A percentile compares a stretch with the other conserved stretches of the same genome.
phyloP scores from a whole-genome alignment of 1,140 invertebrate genomes.

The Drosophila littoralis region DNA sequence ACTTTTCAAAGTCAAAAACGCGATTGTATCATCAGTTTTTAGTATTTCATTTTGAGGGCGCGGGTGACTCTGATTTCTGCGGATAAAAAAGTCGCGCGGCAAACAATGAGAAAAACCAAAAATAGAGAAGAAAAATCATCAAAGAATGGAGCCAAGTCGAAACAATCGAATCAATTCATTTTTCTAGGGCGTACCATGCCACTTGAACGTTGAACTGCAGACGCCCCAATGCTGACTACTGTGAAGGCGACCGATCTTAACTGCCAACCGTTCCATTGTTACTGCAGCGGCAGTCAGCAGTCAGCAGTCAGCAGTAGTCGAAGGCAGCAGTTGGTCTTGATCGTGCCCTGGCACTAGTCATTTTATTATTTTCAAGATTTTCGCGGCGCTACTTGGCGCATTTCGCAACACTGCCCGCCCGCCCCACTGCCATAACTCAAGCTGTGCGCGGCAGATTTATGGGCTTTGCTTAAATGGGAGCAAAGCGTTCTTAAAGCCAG shows the following conservation, averaged over 20 bases:
- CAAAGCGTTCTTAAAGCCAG: constrained; percentile 51
- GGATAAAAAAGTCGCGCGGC: constrained; percentile 52
- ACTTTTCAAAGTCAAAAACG: constrained; percentile 83
- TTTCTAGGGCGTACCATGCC: constrained; percentile 83
- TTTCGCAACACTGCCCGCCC: constrained; percentile 65
- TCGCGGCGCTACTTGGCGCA: constrained; percentile 49
- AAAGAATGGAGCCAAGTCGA: constrained; percentile 30
- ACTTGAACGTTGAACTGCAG: constrained; percentile 84
- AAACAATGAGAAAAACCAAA: constrained; percentile 51
- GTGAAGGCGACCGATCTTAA: constrained; percentile 57
- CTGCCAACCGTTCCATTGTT: constrained; percentile 61
- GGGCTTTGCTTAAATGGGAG: constrained; percentile 64
- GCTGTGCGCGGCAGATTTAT: constrained; percentile 69
- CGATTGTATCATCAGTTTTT: constrained; percentile 76
- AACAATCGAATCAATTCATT: constrained; percentile 84
- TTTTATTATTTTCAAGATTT: constrained; percentile 76
- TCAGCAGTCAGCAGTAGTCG: constrained; percentile 19
- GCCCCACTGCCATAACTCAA: constrained; percentile 58
- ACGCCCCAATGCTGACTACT: constrained; percentile 84
- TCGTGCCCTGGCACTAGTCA: constrained; percentile 77
- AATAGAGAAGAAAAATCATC: constrained; percentile 25
- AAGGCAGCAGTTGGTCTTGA: constrained; percentile 65
- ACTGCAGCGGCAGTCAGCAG: constrained; percentile 33
- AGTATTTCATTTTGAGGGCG: constrained; percentile 44
- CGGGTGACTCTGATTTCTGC: constrained; percentile 68